Conservation (phyloP, 1,140 invertebrate genomes). For the Trichoplusia ni region DNA sequence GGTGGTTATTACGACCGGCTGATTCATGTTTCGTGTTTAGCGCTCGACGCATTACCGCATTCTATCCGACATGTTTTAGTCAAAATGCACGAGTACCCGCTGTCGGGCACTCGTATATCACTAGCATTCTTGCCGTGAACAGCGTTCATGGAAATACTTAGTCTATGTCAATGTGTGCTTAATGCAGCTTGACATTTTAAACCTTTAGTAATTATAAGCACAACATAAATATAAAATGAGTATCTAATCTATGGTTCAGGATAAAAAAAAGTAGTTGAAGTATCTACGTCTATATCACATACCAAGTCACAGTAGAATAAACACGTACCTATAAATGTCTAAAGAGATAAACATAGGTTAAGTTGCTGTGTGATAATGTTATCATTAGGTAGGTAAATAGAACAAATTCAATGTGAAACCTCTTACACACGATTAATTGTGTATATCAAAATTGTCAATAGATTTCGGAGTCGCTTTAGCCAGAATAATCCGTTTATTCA, state of each 20-base stretch:
- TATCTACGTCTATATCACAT: slow-evolving; percentile 11
- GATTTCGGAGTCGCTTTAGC: too few species aligned
- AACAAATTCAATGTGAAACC: neutral
- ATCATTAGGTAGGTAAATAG: slow-evolving; percentile 13
- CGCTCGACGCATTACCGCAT: too few species aligned
- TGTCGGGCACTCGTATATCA: too few species aligned
- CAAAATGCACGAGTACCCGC: too few species aligned
- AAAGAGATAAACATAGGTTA: slow-evolving; percentile 7
- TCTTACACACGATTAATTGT: too few species aligned
- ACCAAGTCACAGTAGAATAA: neutral
- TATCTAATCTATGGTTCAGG: neutral
- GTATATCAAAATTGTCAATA: too few species aligned
- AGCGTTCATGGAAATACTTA: neutral
- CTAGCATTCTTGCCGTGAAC: neutral
- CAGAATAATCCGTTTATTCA: neutral
- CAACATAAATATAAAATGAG: neutral
- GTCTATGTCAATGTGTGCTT: neutral
- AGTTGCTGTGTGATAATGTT: slow-evolving; percentile 32
- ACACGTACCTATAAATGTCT: neutral
- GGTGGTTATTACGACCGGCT: too few species aligned
- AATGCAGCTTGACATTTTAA: neutral
- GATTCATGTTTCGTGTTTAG: neutral
- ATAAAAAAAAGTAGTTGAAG: slow-evolving; percentile 12
- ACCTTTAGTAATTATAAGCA: neutral
- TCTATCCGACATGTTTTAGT: too few species aligned